Percentiles rank a stretch among this genome's conserved stretches.
phyloP scores from a whole-genome alignment of 2,797 vertebrate genomes.

The Monodelphis domestica region DNA sequence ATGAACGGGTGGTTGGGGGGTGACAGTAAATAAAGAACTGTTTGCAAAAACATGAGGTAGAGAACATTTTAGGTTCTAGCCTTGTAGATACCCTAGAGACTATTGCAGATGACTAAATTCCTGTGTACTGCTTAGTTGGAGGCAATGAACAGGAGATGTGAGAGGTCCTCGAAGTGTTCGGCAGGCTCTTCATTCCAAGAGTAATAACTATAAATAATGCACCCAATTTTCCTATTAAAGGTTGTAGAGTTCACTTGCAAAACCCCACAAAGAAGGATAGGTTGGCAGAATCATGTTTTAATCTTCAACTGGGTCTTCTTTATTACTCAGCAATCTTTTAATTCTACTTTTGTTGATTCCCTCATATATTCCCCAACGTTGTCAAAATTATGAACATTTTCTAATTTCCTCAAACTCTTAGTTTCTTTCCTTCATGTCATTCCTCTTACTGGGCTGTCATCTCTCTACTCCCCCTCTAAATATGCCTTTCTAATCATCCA shows the following conservation, averaged over 20 bases:
- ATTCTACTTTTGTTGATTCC: not conserved
- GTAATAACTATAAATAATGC: constrained; percentile 39
- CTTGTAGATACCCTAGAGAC: no score
- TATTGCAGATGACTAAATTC: no score
- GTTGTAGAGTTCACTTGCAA: not conserved
- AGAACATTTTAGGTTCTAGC: no score
- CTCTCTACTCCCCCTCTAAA: no score
- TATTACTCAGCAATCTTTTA: not conserved
- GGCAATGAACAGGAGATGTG: no score
- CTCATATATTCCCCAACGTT: not conserved
- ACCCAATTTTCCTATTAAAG: not conserved
- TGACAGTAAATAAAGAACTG: no score
- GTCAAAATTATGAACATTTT: not conserved
- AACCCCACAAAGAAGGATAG: not conserved
- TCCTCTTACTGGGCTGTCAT: not conserved
- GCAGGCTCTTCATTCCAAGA: no score
- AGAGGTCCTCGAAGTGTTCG: no score
- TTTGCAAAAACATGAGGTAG: no score
- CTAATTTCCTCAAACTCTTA: not conserved
- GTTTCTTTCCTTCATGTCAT: not conserved
- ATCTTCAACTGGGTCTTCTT: not conserved
- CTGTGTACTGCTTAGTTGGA: no score
- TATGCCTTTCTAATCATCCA: no score
- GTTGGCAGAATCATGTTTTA: not conserved
- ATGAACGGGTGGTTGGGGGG: no score